Percentiles rank a stretch among this genome's conserved stretches.
phyloP scores from a whole-genome alignment of 2,888 invertebrate genomes.

The Pristionchus japonicus region DNA sequence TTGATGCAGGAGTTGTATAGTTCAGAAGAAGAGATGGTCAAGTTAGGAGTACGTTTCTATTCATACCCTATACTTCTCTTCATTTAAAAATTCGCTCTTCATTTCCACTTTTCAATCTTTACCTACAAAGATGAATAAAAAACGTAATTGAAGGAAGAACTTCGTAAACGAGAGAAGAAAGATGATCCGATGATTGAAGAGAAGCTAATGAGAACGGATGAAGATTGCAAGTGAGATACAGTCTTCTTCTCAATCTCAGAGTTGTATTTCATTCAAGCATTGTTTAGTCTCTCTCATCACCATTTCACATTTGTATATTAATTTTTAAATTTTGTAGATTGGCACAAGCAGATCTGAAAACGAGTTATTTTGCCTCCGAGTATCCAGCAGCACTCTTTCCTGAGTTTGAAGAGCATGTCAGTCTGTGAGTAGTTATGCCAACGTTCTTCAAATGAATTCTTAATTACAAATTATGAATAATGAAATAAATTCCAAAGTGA shows the following conservation, averaged over 20 bases:
- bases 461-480: too few relatives aligned
- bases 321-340: neutral
- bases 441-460: neutral
- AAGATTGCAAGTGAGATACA: conserved; percentile 53
- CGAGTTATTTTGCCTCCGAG: conserved; percentile 10
- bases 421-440: conserved; percentile 31
- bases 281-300: neutral
- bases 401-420: conserved; percentile 36
- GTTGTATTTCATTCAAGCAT: neutral
- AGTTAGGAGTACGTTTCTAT: conserved; percentile 15
- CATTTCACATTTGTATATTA: neutral
- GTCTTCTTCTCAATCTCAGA: neutral
- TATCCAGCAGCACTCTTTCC: conserved; percentile 23
- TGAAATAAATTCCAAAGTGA: too few relatives aligned
- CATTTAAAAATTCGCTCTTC: neutral
- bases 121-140: too few relatives aligned
- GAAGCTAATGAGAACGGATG: conserved; percentile 54
- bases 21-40: neutral
- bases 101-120: neutral
- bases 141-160: neutral
- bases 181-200: conserved; percentile 63
- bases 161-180: conserved; percentile 48
- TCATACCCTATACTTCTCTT: too few relatives aligned
- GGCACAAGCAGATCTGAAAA: conserved; percentile 29
- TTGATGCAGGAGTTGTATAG: conserved; percentile 16